These are phyloP conservation scores for Sporophila hypoxantha DNA, from an alignment of 2,113 vertebrate species.

Conservation along the genomic window DNA sequence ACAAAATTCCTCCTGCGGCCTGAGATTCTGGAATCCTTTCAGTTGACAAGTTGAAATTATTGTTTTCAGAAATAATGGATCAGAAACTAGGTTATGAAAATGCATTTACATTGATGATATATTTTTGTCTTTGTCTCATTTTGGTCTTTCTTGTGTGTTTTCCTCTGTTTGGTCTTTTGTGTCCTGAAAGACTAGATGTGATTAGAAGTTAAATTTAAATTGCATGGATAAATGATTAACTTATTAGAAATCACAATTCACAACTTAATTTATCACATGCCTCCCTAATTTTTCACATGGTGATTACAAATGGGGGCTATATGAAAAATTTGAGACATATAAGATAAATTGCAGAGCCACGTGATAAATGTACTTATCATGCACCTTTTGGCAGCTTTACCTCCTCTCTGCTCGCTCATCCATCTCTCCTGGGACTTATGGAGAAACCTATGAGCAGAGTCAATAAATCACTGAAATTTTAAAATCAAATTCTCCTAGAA, in stretches of 20 bases:
- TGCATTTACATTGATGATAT: not conserved
- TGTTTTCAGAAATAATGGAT: not conserved
- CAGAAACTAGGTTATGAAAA: not conserved
- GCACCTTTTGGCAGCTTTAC: conserved; percentile 45
- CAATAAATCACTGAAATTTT: conserved; percentile 34
- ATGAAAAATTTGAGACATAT: conserved; percentile 12
- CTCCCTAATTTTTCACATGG: conserved; percentile 44
- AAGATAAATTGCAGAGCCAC: conserved; percentile 36
- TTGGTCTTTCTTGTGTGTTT: not conserved
- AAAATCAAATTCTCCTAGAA: not conserved
- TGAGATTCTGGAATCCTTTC: not conserved
- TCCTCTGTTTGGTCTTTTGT: not conserved
- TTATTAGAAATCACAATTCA: conserved; percentile 56
- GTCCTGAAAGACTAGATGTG: not conserved
- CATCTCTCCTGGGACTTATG: conserved; percentile 29
- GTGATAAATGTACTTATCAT: conserved; percentile 54
- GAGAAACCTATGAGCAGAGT: not conserved
- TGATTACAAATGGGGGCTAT: not conserved
- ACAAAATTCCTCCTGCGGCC: not conserved
- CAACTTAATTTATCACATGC: conserved; percentile 48
- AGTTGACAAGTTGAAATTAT: not conserved
- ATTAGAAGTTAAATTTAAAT: conserved; percentile 36
- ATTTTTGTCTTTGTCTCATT: not conserved
- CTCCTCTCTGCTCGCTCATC: conserved; percentile 38
- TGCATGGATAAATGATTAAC: conserved; percentile 41